Evolutionary conservation across 2,797 vertebrate species (phyloP).

Genomic region (Scolopax rusticola): DNA sequence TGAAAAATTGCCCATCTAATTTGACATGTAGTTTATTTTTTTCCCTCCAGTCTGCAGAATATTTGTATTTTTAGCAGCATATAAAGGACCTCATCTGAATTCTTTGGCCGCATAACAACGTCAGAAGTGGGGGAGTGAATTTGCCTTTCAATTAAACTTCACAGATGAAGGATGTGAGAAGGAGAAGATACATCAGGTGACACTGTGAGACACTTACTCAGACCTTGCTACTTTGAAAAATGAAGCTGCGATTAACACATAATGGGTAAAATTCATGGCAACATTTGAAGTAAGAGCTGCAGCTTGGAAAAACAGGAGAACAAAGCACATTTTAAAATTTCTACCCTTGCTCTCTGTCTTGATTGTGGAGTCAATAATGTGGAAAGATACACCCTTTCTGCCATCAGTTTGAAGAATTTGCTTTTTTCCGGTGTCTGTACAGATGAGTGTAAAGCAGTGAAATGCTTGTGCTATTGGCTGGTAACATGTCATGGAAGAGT

Average conservation of each 20-base stretch:
- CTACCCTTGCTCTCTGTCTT: neutral
- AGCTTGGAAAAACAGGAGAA: neutral
- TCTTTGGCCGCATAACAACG: neutral
- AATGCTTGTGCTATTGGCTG: neutral
- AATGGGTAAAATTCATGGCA: neutral
- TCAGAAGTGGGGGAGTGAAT: neutral
- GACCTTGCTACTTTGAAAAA: neutral
- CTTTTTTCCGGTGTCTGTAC: neutral
- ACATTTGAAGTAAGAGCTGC: neutral
- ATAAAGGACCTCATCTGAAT: neutral
- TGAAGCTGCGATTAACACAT: neutral
- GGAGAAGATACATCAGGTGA: neutral
- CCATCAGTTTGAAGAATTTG: neutral
- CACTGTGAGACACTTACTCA: neutral
- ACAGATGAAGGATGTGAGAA: neutral
- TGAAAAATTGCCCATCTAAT: neutral
- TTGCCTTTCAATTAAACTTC: neutral
- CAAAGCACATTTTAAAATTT: neutral
- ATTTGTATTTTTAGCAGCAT: neutral
- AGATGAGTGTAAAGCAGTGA: neutral
- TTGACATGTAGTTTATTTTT: neutral
- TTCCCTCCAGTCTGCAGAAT: neutral
- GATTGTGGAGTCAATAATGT: neutral
- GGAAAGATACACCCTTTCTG: neutral
- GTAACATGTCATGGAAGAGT: accelerated